Percentiles rank a stretch among this genome's conserved stretches.
phyloP scores from a whole-genome alignment of 1,140 invertebrate species.

The Spodoptera litura region DNA sequence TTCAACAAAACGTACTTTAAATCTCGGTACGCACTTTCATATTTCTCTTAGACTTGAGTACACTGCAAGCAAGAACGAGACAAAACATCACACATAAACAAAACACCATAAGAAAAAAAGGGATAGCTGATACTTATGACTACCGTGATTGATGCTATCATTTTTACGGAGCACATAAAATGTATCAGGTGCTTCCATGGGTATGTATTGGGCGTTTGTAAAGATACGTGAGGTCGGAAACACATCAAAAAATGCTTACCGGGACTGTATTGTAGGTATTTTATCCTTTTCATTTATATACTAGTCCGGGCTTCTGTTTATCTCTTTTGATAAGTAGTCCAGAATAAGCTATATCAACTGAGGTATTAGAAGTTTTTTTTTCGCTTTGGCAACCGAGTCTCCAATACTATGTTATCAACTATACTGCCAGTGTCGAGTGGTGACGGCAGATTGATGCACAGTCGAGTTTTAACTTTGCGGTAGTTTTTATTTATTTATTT shows the following conservation, averaged over 20 bases:
- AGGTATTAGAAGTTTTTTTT: too few relatives aligned
- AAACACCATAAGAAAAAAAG: background rate
- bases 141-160: constrained; percentile 32
- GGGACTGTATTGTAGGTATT: background rate
- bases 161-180: constrained; percentile 30
- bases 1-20: background rate
- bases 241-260: constrained; percentile 42
- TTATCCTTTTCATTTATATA: constrained; percentile 14
- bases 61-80: background rate
- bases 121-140: background rate
- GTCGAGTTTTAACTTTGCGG: too few relatives aligned
- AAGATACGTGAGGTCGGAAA: constrained; percentile 32
- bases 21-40: constrained; percentile 1
- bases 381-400: too few relatives aligned
- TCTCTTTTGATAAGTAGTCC: background rate
- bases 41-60: background rate
- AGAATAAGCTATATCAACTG: too few relatives aligned
- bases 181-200: constrained; percentile 26
- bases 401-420: too few relatives aligned
- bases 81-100: background rate
- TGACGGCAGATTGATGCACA: too few relatives aligned
- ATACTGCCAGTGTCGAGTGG: too few relatives aligned
- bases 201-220: constrained; percentile 9
- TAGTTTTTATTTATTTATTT: too few relatives aligned
- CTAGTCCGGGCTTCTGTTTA: constrained; percentile 9